Evolutionary conservation across 2,113 vertebrate genomes (phyloP).

Genomic region (Rhinoderma darwinii): DNA sequence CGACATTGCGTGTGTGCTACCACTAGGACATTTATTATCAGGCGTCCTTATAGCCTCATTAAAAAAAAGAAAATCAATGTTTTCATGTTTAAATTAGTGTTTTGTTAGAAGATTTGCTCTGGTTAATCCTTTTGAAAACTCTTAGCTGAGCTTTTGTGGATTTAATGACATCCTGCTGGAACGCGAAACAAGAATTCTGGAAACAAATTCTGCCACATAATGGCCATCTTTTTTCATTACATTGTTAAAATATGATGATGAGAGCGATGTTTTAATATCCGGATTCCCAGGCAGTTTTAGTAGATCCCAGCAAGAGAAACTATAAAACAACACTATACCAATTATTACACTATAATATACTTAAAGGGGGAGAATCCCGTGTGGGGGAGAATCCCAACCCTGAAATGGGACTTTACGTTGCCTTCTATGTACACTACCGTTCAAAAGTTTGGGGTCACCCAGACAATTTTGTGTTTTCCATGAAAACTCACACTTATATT

Average conservation of each 20-base stretch:
- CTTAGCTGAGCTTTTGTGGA: conserved; percentile 23
- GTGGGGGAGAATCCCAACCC: too few species aligned
- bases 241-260: conserved; percentile 21
- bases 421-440: too few species aligned
- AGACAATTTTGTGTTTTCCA: too few species aligned
- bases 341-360: neutral
- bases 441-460: too few species aligned
- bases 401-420: too few species aligned
- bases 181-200: conserved; percentile 26
- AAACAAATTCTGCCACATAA: conserved; percentile 20
- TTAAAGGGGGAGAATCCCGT: neutral
- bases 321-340: neutral
- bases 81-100: conserved; percentile 38
- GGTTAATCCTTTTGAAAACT: conserved; percentile 31
- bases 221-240: conserved; percentile 18
- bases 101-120: conserved; percentile 17
- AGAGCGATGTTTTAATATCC: conserved; percentile 30
- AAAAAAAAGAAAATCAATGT: conserved; percentile 21
- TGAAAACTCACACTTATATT: too few species aligned
- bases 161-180: conserved; percentile 41
- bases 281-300: conserved; percentile 13
- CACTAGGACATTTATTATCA: neutral
- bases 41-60: conserved; percentile 21
- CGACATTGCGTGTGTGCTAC: neutral
- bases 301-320: neutral